phyloP scores from a whole-genome alignment of 1,140 invertebrate species.

The Hestina assimilis region DNA sequence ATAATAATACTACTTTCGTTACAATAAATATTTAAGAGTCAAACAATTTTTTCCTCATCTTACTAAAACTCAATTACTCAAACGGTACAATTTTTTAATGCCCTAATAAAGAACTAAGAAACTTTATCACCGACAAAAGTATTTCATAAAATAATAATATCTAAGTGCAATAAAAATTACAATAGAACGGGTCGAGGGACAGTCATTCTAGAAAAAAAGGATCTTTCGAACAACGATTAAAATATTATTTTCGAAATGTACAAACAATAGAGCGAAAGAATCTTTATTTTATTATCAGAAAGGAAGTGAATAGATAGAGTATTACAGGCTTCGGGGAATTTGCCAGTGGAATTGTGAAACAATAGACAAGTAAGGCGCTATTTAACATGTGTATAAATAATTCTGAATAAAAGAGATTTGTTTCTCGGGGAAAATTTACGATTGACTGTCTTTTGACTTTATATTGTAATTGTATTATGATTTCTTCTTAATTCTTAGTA shows the following conservation, averaged over 20 bases:
- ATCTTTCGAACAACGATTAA: conserved; percentile 60
- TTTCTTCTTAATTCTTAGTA: too few relatives aligned
- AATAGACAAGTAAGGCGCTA: conserved; percentile 41
- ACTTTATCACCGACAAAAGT: conserved; percentile 36
- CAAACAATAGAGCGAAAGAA: conserved; percentile 58
- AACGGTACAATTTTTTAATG: conserved; percentile 15
- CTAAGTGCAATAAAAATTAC: conserved; percentile 56
- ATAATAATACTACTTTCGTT: too few relatives aligned
- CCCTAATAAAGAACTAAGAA: conserved; percentile 23
- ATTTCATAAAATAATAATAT: conserved; percentile 43
- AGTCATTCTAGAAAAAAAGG: conserved; percentile 44
- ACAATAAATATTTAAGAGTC: too few relatives aligned
- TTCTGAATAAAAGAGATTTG: conserved; percentile 22
- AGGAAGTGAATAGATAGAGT: conserved; percentile 68
- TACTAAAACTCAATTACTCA: too few relatives aligned
- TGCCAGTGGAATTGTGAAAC: conserved; percentile 52
- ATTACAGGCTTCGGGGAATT: conserved; percentile 52
- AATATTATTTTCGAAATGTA: conserved; percentile 57
- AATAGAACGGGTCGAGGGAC: conserved; percentile 37
- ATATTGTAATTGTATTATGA: neutral
- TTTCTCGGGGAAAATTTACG: neutral
- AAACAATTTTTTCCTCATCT: too few relatives aligned
- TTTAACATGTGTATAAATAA: conserved; percentile 46
- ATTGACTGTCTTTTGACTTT: too few relatives aligned
- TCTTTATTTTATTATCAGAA: conserved; percentile 65